Conservation (phyloP, 2,888 invertebrate genomes). For the Andrena bicolor region DNA sequence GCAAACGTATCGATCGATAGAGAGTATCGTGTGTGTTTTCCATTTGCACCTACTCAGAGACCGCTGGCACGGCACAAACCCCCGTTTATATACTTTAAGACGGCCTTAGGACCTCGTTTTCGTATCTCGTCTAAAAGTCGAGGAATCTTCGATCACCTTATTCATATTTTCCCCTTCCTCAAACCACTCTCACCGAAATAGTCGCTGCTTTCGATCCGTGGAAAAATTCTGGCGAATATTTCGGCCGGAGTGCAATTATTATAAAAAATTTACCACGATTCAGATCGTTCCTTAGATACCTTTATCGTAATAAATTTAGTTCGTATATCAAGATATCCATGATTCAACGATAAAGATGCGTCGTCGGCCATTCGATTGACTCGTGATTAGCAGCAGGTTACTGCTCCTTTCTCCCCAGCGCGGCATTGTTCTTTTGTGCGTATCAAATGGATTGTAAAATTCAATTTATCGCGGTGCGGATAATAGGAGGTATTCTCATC, state of each 20-base stretch:
- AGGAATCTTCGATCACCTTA: neutral
- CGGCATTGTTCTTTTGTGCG: conserved; percentile 38
- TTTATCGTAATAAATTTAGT: neutral
- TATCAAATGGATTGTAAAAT: conserved; percentile 50
- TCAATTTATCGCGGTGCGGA: conserved; percentile 42
- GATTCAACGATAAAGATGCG: conserved; percentile 13
- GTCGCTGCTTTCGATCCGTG: neutral
- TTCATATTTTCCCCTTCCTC: conserved; percentile 11
- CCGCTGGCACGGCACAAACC: neutral
- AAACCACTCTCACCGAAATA: conserved; percentile 1
- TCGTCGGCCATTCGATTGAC: neutral
- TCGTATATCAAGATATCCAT: neutral
- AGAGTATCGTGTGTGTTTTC: conserved; percentile 47
- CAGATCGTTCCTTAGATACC: too few relatives aligned
- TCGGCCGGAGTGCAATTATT: neutral
- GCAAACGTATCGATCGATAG: conserved; percentile 50
- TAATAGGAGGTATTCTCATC: conserved; percentile 27
- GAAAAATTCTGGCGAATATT: neutral
- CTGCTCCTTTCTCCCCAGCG: neutral
- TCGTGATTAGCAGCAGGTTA: conserved; percentile 30
- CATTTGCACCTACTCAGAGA: conserved; percentile 43
- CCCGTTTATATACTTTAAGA: conserved; percentile 16
- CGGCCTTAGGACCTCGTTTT: conserved; percentile 12
- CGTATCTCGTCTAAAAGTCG: neutral
- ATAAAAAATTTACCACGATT: neutral